Base-by-base conservation (phyloP, 2,888 invertebrate genomes). In the Luperina nickerlii region DNA sequence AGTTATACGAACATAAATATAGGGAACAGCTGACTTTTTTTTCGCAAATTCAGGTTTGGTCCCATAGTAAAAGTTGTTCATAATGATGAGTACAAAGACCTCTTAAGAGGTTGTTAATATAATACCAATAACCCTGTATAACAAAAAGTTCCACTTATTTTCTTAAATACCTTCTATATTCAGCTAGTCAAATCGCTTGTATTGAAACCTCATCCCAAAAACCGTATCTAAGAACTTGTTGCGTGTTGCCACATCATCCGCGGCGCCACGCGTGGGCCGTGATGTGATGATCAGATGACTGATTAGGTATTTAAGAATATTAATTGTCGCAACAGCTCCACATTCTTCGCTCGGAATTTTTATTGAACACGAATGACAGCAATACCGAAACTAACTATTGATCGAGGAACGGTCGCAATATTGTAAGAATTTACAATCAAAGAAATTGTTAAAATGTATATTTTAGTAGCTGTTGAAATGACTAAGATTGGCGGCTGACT, bases 291-390 rank as follows among this genome's bases (percentile, higher is more conserved):
- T 93, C 94, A 93, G 90, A 94, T 96, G 96, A 96, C 96, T 95
- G 96, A 96, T 96, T 96, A 95, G 93, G 92, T 94, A 94, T 95
- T 95, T 95, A 95, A 95, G 92, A 95, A 95, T 95, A 94, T 94
- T 94, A 95, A 96, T 95, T 94, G 95, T 95, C 92, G 93, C 94
- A 93, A 92, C 92, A 92, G 93, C 92, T 91, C 92, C 90, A 91
- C 92, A 92, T 92, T 92, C 92, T 90, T 79, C 79, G 75, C 84
- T 90, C 78, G 91, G 92, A 91, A 93, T 94, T 92, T 93, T 93
- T 93, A 93, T 92, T 90, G 86, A 87, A 88, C 89, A 90, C 88
- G 86, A 85, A 82, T 85, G 74, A 87, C 81, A 86, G 78, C 84
- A 86, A 86, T 87, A 84, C 84, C 80, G 77, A 67, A 60, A 83